Conservation (phyloP, 2,888 invertebrate species). For the Timandra comae region DNA sequence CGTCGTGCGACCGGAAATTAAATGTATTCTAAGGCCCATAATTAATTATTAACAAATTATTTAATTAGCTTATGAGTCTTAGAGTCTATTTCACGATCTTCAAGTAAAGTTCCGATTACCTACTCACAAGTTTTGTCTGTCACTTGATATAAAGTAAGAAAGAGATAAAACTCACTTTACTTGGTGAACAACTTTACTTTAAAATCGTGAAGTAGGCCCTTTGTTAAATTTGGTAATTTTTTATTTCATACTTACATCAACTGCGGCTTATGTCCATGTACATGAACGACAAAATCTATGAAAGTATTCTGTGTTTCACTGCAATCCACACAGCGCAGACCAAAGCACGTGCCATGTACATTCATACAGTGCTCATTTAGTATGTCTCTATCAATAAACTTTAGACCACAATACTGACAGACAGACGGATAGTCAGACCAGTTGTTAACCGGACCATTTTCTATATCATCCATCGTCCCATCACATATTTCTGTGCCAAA, state of each 20-base stretch:
- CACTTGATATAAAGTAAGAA: too few species aligned
- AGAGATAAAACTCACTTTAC: too few species aligned
- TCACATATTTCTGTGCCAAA: neutral
- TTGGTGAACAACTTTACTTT: too few species aligned
- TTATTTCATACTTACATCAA: slow-evolving; percentile 9
- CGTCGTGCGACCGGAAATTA: too few species aligned
- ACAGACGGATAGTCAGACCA: slow-evolving; percentile 9
- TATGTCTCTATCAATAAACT: neutral
- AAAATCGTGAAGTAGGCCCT: too few species aligned
- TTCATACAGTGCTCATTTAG: slow-evolving; percentile 5
- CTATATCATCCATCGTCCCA: neutral
- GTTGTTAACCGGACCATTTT: neutral
- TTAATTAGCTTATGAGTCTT: too few species aligned
- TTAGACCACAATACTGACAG: slow-evolving; percentile 6
- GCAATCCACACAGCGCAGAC: slow-evolving; percentile 8
- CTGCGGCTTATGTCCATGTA: slow-evolving; percentile 4
- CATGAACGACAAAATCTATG: slow-evolving; percentile 9
- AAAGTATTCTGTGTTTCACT: slow-evolving; percentile 1
- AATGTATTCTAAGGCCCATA: too few species aligned
- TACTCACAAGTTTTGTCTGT: too few species aligned
- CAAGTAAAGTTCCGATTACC: too few species aligned
- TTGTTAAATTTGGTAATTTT: too few species aligned
- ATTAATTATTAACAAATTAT: too few species aligned
- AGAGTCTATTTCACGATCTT: too few species aligned
- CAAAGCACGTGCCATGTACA: slow-evolving; percentile 9